Evolutionary conservation across 1,140 invertebrate genomes (phyloP).

Genomic region (Manduca sexta): DNA sequence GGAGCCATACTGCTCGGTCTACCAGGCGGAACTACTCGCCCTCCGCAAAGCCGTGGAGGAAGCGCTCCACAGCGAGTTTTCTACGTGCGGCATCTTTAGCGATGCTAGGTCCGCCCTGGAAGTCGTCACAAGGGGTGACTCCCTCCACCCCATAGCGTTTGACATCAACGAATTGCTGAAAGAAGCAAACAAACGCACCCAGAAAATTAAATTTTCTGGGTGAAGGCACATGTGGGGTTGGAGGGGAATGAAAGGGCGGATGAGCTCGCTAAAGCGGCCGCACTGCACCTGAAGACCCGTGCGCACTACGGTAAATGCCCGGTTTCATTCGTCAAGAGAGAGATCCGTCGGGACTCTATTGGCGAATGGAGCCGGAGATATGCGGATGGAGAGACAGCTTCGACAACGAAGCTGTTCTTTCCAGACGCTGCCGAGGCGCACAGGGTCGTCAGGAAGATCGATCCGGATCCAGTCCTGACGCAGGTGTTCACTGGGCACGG

Average conservation of each 20-base stretch:
- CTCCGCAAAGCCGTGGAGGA: background rate
- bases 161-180: too few species aligned
- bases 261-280: background rate
- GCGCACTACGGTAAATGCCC: background rate
- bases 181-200: background rate
- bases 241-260: background rate
- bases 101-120: conserved; percentile 21
- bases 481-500: background rate
- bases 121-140: background rate
- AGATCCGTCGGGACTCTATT: background rate
- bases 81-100: conserved; percentile 7
- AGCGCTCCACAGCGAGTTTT: background rate
- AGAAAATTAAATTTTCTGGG: background rate
- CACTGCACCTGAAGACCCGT: background rate
- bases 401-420: background rate
- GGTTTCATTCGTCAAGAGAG: background rate
- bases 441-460: background rate
- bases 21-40: conserved; percentile 22
- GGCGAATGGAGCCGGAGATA: background rate
- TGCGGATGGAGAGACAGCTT: background rate
- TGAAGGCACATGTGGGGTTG: background rate
- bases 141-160: too few species aligned
- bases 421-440: background rate
- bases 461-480: background rate
- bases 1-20: conserved; percentile 20